Evolutionary conservation across 2,888 invertebrate species (phyloP).

Genomic region (Allophyes oxyacanthae): DNA sequence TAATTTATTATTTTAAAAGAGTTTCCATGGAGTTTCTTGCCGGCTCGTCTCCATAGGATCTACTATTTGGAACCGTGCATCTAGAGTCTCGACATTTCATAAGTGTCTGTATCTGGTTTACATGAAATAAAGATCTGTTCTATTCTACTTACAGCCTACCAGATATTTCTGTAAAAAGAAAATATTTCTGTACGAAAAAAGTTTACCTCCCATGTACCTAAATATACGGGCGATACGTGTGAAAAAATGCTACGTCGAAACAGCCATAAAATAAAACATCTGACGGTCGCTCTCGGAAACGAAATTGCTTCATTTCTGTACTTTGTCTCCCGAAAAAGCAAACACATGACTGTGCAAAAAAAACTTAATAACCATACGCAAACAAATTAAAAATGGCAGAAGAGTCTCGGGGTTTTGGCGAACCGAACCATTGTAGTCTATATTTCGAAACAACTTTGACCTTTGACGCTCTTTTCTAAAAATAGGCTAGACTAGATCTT

Average conservation of each 20-base stretch:
- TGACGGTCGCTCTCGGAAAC: slow-evolving; percentile 3
- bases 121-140: too few relatives aligned
- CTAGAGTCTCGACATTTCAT: too few relatives aligned
- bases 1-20: too few relatives aligned
- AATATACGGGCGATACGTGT: not conserved
- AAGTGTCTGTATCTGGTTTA: too few relatives aligned
- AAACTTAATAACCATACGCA: slow-evolving; percentile 9
- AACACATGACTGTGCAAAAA: slow-evolving; percentile 4
- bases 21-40: too few relatives aligned
- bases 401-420: slow-evolving; percentile 7
- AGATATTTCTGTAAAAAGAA: too few relatives aligned
- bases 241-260: not conserved
- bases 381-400: slow-evolving; percentile 24
- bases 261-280: slow-evolving; percentile 10
- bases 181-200: not conserved
- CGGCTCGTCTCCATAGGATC: too few relatives aligned
- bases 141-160: too few relatives aligned
- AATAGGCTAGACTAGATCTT: slow-evolving; percentile 27
- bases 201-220: not conserved
- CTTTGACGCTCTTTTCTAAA: slow-evolving; percentile 36
- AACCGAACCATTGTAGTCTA: slow-evolving; percentile 27
- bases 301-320: slow-evolving; percentile 35
- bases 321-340: slow-evolving; percentile 11
- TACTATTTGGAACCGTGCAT: too few relatives aligned
- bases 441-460: slow-evolving; percentile 11